phyloP scores from a whole-genome alignment of 1,140 invertebrate species.

The Hylyphantes graminicola region DNA sequence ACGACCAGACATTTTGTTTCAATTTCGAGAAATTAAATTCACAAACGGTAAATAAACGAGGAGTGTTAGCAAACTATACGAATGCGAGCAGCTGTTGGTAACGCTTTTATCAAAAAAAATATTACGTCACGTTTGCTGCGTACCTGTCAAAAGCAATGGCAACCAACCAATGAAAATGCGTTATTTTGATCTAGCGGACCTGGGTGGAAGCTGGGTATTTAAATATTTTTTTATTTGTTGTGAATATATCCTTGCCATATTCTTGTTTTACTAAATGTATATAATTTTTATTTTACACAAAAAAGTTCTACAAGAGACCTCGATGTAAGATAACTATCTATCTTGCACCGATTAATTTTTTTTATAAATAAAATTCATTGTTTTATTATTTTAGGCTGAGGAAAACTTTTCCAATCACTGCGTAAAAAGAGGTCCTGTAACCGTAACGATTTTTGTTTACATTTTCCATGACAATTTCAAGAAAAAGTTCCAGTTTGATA shows the following conservation, averaged over 20 bases:
- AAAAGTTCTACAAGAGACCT: not conserved
- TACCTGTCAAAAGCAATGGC: not conserved
- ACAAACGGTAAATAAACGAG: not conserved
- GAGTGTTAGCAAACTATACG: not conserved
- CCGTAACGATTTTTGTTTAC: too few relatives aligned
- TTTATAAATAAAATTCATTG: not conserved
- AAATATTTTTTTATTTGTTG: not conserved
- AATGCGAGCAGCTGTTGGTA: not conserved
- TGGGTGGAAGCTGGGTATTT: not conserved
- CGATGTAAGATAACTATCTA: not conserved
- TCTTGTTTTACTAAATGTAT: not conserved
- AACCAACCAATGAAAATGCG: not conserved
- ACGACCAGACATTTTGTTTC: slow-evolving; percentile 66
- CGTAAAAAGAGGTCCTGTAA: too few relatives aligned
- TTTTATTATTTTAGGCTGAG: not conserved
- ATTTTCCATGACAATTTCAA: too few relatives aligned
- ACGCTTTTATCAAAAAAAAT: too few relatives aligned
- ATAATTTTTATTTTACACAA: not conserved
- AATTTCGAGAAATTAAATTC: not conserved
- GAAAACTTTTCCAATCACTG: too few relatives aligned
- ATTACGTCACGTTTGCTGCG: not conserved
- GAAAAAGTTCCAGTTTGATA: too few relatives aligned
- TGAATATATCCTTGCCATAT: not conserved
- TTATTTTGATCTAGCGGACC: not conserved
- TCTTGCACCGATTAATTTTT: too few relatives aligned